Evolutionary conservation across 2,888 invertebrate species (phyloP).

Genomic region (Acholoe squamosa): DNA sequence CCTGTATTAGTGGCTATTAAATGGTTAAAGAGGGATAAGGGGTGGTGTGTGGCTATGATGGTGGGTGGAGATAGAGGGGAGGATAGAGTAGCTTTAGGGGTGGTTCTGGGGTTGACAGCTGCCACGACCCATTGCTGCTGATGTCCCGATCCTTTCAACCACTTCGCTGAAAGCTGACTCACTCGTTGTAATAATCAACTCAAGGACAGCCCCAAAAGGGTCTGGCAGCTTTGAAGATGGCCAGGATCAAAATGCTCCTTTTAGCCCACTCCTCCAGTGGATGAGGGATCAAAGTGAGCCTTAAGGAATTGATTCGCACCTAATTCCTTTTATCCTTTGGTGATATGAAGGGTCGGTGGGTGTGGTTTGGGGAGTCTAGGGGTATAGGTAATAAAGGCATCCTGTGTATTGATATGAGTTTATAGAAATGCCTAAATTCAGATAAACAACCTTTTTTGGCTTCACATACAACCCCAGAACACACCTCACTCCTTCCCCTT

Average conservation of each 20-base stretch:
- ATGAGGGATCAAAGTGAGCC: background rate
- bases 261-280: background rate
- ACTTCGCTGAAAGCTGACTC: constrained; percentile 25
- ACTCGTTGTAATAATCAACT: background rate
- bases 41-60: background rate
- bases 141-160: constrained; percentile 27
- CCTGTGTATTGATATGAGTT: no score
- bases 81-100: no score
- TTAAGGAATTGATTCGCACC: background rate
- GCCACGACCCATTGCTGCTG: background rate
- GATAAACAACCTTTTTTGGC: no score
- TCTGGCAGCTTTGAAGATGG: background rate
- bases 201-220: background rate
- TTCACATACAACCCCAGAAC: no score
- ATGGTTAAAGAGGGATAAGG: no score
- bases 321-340: background rate
- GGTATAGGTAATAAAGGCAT: background rate
- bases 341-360: background rate
- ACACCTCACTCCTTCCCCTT: no score
- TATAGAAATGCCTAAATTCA: no score
- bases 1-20: no score
- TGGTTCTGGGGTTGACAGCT: constrained; percentile 21
- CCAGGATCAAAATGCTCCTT: background rate
- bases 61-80: background rate
- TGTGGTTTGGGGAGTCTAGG: background rate